Percentiles rank a stretch among this genome's conserved stretches.
phyloP scores from a whole-genome alignment of 1,140 invertebrate genomes.

The Capitella teleta region DNA sequence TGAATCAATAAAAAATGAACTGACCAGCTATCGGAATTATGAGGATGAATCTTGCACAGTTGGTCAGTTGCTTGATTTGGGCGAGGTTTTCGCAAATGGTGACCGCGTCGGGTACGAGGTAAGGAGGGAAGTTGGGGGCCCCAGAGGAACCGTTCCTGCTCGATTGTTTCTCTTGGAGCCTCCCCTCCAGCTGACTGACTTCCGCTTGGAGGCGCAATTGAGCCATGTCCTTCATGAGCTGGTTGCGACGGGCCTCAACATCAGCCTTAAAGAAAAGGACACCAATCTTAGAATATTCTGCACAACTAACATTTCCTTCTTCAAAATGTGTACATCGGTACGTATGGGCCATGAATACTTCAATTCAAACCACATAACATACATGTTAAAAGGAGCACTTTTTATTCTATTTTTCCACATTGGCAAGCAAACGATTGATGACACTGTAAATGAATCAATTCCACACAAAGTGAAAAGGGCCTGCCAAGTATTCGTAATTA shows the following conservation, averaged over 20 bases:
- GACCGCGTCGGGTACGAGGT: conserved; percentile 54
- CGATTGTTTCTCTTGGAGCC: too few relatives aligned
- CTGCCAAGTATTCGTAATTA: too few relatives aligned
- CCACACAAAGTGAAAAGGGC: too few relatives aligned
- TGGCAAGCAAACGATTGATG: too few relatives aligned
- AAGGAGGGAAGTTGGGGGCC: conserved; percentile 13
- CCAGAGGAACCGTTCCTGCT: too few relatives aligned
- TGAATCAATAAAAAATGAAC: conserved; percentile 15
- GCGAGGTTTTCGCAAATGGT: conserved; percentile 58
- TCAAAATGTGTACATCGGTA: too few relatives aligned
- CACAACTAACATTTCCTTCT: conserved; percentile 1
- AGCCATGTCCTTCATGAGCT: conserved; percentile 61
- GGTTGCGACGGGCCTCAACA: conserved; percentile 43
- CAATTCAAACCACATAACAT: neutral
- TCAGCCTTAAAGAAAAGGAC: conserved; percentile 26
- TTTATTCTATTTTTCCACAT: too few relatives aligned
- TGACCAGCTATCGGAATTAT: conserved; percentile 67
- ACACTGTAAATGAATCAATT: too few relatives aligned
- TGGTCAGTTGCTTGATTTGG: conserved; percentile 64
- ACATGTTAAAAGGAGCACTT: too few relatives aligned
- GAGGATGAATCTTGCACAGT: conserved; percentile 63
- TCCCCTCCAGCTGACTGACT: conserved; percentile 56
- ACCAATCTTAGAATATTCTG: neutral
- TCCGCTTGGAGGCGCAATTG: conserved; percentile 61
- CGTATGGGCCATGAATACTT: neutral